Evolutionary conservation across 2,797 vertebrate genomes (phyloP), one percentile per base, ranked within the genome.

Genomic region (Sebastolobus altivelis): DNA sequence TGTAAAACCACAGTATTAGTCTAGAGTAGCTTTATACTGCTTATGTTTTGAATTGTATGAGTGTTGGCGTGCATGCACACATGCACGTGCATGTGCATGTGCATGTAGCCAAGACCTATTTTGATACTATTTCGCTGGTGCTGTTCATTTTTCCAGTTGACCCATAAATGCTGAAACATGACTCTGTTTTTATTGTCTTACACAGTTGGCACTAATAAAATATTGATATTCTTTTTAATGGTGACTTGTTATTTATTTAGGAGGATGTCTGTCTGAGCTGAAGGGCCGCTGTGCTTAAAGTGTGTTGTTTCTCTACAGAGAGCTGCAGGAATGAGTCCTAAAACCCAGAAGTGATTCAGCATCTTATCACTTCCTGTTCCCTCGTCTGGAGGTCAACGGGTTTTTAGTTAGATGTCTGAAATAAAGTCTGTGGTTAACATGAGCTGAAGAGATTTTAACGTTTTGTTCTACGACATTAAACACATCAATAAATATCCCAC

Each of bases 121-220:
- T 75, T 75, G 22, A 75, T 37, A 18, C n/a, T 12, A 1, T 11
- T 62, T 65, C 1, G 0, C 31, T 72, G 0, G 12, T 65, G 35
- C n/a, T 78, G 25, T 69, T 61, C 56, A 13, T 72, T 65, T 79
- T 69, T 85, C 12, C 2, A 74, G 31, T 58, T 72, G 80, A 65
- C 54, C 29, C 65, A 40, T 61, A 12, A 73, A 81, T 55, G 55
- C 10, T 56, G 8, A 33, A 79, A 35, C 29, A 9, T 62, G 55
- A 80, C 25, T 37, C 13, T 73, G 43, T 82, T 85, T 84, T 85
- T 85, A 72, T 77, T 83, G 40, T 71, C 35, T 85, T 65, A 14
- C 14, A 49, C 70, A 29, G 13, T 56, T 72, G 43, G 8, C 52
- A 81, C 74, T 82, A 89, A 89, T 89, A 91, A 93, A 92, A 72